Evolutionary conservation across 1,140 invertebrate species (phyloP).

Genomic region (Ptiloglossa arizonensis): DNA sequence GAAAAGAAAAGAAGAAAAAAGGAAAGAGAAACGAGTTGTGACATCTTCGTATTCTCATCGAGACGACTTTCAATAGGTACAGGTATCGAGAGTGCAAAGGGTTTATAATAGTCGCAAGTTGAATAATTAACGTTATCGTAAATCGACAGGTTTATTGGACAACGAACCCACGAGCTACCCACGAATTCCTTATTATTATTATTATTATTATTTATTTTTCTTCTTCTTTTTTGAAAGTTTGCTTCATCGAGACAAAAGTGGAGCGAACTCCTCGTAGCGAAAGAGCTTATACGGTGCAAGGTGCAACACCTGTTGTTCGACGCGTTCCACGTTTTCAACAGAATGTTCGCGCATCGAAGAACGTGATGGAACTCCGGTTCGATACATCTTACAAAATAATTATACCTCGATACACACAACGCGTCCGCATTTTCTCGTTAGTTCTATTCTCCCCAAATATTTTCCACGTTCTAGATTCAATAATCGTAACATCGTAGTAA

Average conservation of each 20-base stretch:
- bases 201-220: too few relatives aligned
- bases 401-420: background rate
- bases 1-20: too few relatives aligned
- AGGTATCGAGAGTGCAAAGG: too few relatives aligned
- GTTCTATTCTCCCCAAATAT: background rate
- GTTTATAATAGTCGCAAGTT: too few relatives aligned
- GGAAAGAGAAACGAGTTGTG: too few relatives aligned
- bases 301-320: conserved; percentile 5
- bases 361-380: background rate
- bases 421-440: background rate
- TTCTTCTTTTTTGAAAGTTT: background rate
- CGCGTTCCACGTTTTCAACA: background rate
- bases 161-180: too few relatives aligned
- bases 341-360: background rate
- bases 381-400: background rate
- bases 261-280: background rate
- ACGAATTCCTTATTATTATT: too few relatives aligned
- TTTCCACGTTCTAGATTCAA: background rate
- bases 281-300: background rate
- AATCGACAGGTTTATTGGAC: too few relatives aligned
- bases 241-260: background rate
- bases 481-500: background rate
- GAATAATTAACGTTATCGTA: too few relatives aligned
- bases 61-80: too few relatives aligned
- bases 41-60: too few relatives aligned